Base-by-base conservation (phyloP, 2,888 invertebrate genomes). In the Tenodera sinensis region DNA sequence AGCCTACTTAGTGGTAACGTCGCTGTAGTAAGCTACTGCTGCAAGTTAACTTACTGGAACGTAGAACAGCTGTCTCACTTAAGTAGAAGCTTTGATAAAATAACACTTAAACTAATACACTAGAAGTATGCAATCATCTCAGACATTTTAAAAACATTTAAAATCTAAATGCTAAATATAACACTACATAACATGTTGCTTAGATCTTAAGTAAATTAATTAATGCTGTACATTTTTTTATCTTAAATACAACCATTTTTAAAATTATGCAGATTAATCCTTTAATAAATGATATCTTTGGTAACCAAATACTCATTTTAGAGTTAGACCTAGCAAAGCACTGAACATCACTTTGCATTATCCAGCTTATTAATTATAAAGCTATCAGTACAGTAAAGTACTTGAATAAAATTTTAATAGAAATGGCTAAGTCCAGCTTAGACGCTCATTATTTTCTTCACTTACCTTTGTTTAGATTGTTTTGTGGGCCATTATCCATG, bases 1-100 rank as follows among this genome's bases (percentile, higher is more conserved):
- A 85, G 30, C 20, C 30, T 82, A 30, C 47, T 34, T 85, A 47
- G 71, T 88, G 88, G 84, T 88, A 88, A 88, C 84, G 7, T 27
- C 28, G 88, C 88, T 84, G 82, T 28, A 71, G 6, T 25, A 86
- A 25, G 15, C 34, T 34, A 81, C 42, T 47, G 34, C 47, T 42
- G 14, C 27, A 9, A 25, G 27, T 12, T 85, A n/a, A 54, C 47
- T 42, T 2, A 27, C 42, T 82, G 34, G 83, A 4, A 86, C 28
- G 83, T 83, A 87, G 87, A 27, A 2, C 27, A 34, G 83, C 83
- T 82, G 3, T 82, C 34, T 83, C 27, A 87, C 83, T 82, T 87
- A 85, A 27, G 14, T 85, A 85, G 85, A 54, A 81, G 54, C 86
- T 81, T 71, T 86, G 54, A 71, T 71, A 71, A 71, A 71, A 71